A percentile compares a stretch with the other conserved stretches of the same genome.
phyloP scores from a whole-genome alignment of 2,888 invertebrate species.

The Melieria picta region DNA sequence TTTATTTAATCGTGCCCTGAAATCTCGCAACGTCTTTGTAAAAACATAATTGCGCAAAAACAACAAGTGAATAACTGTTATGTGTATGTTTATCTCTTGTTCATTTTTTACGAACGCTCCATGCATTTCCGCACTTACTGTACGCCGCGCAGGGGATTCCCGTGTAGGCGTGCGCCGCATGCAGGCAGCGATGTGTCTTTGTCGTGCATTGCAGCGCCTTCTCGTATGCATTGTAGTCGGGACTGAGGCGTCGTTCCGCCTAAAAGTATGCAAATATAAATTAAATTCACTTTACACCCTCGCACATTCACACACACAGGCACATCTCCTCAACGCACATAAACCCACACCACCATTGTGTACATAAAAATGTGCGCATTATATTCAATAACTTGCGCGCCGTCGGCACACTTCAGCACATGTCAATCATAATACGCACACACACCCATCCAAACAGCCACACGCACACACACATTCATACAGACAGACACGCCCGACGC shows the following conservation, averaged over 20 bases:
- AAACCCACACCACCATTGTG: not conserved
- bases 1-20: too few relatives aligned
- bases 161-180: conserved; percentile 91
- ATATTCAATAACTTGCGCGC: conserved; percentile 23
- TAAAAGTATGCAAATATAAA: conserved; percentile 46
- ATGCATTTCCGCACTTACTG: conserved; percentile 71
- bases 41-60: too few relatives aligned
- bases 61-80: too few relatives aligned
- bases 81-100: too few relatives aligned
- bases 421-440: conserved; percentile 24
- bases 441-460: not conserved
- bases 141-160: conserved; percentile 85
- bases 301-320: not conserved
- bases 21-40: too few relatives aligned
- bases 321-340: too few relatives aligned
- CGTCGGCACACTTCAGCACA: conserved; percentile 6
- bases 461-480: not conserved
- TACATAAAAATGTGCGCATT: conserved; percentile 14
- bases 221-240: conserved; percentile 69
- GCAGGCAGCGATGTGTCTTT: conserved; percentile 88
- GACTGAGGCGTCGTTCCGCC: conserved; percentile 67
- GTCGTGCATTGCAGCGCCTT: conserved; percentile 86
- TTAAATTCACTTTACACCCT: conserved; percentile 17
- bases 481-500: not conserved
- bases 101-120: not conserved